Evolutionary conservation across 2,113 vertebrate species (phyloP), one percentile per base, ranked within the genome.

Genomic region (Nibea albiflora): DNA sequence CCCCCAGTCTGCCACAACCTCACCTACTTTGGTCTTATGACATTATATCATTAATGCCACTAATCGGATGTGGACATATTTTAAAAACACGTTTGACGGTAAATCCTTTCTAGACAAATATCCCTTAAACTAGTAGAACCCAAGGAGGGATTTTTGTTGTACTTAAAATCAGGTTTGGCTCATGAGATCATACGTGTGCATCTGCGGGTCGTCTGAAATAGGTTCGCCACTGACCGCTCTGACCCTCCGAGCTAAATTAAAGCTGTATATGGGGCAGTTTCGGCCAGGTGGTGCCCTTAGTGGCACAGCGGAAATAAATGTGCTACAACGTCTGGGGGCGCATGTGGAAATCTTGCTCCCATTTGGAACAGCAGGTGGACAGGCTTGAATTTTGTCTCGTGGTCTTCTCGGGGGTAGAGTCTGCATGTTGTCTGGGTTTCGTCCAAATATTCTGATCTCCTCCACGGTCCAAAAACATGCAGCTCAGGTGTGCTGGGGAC

Each of bases 201-300:
- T 76, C 17, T 44, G 82, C 62, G 28, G 50, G 62, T 76, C 8
- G 11, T 14, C 44, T 28, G 50, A 89, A 88, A 71, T 67, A 76
- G 81, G 72, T 85, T 58, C 46, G 49, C 19, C 1, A 14, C 74
- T 44, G 82, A 76, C 75, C 77, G 26, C 20, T 68, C 84, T 89
- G 88, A 85, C 90, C 86, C 80, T 52, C 17, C 1, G 70, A 77
- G 86, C 84, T 86, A 87, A 91, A 91, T 92, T 81, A 90, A 92
- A 88, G 87, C 83, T 78, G 67, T 73, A 91, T 81, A 35, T 83
- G 67, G 81, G 79, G 24, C 89, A 89, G 69, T 58, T 92, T 84
- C 52, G 73, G 85, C 80, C 92, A 90, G 92, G 88, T 90, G 91
- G 80, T 86, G 85, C 49, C 78, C 83, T 89, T 44, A 22, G 52